A percentile compares a stretch with the other conserved stretches of the same genome.
Evolutionary conservation across 2,888 invertebrate species (phyloP).

Genomic region (Folsomia manolachei): DNA sequence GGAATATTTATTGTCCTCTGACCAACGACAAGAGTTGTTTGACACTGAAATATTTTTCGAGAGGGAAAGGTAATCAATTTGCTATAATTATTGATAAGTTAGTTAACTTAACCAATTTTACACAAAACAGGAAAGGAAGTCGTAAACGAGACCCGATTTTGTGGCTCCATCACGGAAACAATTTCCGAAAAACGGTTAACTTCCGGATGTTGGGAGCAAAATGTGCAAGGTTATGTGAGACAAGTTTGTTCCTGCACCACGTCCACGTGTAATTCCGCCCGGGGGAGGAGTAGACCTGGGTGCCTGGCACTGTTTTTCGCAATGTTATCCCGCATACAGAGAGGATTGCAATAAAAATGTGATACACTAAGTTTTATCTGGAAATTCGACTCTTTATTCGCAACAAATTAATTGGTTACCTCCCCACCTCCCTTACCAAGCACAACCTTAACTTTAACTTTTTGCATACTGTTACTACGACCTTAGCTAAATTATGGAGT

Average conservation of each 20-base stretch:
- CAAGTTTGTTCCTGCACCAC: conserved; percentile 29
- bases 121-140: conserved; percentile 9
- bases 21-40: conserved; percentile 20
- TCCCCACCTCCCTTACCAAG: no score
- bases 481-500: no score
- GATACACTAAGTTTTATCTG: no score
- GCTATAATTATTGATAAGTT: background rate
- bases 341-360: no score
- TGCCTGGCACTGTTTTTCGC: no score
- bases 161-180: conserved; percentile 27
- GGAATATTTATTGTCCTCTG: conserved; percentile 24
- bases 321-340: no score
- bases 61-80: background rate
- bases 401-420: no score
- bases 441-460: no score
- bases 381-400: no score
- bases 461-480: no score
- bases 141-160: conserved; percentile 30
- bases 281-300: no score
- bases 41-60: conserved; percentile 19
- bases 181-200: background rate
- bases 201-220: conserved; percentile 21
- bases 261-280: conserved; percentile 12
- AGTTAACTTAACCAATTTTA: background rate
- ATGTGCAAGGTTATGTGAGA: conserved; percentile 13